Evolutionary conservation across 2,113 vertebrate species (phyloP).

Genomic region (Dicrurus megarhynchus): DNA sequence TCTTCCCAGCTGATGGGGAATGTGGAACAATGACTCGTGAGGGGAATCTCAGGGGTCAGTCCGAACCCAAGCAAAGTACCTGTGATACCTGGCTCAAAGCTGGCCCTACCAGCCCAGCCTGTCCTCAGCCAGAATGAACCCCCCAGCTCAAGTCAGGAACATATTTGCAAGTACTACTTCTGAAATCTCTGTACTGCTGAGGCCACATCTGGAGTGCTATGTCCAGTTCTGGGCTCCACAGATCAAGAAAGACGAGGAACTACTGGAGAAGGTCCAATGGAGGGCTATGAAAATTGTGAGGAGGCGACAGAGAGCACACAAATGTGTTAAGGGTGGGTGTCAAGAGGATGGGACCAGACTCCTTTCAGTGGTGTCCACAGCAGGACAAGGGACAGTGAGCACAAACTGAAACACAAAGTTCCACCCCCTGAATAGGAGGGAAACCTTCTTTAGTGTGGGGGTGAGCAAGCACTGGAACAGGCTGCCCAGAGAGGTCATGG

Average conservation of each 20-base stretch:
- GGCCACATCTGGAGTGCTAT: background rate
- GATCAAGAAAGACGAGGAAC: background rate
- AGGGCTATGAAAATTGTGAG: background rate
- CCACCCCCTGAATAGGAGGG: background rate
- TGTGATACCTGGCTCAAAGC: background rate
- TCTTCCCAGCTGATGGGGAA: background rate
- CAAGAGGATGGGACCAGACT: background rate
- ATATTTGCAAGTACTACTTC: background rate
- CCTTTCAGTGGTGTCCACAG: background rate
- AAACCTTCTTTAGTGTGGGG: background rate
- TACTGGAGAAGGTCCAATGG: background rate
- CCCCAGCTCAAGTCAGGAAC: background rate
- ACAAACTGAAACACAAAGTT: background rate
- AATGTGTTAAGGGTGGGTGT: background rate
- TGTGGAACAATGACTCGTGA: accelerated
- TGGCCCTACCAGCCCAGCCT: background rate
- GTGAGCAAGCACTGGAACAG: background rate
- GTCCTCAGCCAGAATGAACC: background rate
- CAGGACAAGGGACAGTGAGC: background rate
- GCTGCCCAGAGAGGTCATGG: background rate
- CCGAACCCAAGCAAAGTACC: background rate
- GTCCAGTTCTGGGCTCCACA: background rate
- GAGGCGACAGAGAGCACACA: background rate
- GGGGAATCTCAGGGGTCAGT: background rate
- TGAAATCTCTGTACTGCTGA: background rate